Conservation (phyloP, 2,113 vertebrate species). For the Carollia perspicillata region DNA sequence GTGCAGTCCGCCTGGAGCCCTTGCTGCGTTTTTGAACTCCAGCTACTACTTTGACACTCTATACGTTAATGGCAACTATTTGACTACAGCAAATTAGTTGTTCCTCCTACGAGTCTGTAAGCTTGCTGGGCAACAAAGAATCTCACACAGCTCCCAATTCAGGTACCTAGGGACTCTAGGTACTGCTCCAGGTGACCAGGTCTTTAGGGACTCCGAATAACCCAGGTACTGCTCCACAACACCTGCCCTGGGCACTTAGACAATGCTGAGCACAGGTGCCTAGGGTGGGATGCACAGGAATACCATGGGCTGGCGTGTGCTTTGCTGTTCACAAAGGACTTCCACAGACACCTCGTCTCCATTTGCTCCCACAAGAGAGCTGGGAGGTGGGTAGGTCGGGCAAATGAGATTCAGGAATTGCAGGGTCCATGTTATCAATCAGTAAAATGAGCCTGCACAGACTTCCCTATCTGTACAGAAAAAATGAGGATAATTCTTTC, state of each 20-base stretch:
- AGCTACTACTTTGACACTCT: too few species aligned
- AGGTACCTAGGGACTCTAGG: background rate
- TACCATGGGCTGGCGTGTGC: rapidly evolving
- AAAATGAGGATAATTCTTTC: background rate
- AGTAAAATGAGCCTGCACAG: background rate
- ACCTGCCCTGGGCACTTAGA: background rate
- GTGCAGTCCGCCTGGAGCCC: rapidly evolving
- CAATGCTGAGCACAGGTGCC: background rate
- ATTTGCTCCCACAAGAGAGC: background rate
- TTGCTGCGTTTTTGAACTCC: rapidly evolving
- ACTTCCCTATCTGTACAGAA: background rate
- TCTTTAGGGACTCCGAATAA: background rate
- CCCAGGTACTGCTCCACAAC: background rate
- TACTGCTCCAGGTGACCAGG: background rate
- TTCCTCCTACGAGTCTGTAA: background rate
- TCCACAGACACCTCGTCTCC: background rate
- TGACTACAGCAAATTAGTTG: background rate
- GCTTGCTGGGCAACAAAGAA: background rate
- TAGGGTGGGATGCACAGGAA: rapidly evolving
- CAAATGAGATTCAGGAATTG: background rate
- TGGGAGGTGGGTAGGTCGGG: background rate
- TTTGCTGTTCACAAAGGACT: background rate
- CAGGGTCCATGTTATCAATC: background rate
- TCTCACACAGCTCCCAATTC: background rate
- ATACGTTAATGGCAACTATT: rapidly evolving